phyloP scores from a whole-genome alignment of 1,140 invertebrate species.

The Trichonephila clavipes region DNA sequence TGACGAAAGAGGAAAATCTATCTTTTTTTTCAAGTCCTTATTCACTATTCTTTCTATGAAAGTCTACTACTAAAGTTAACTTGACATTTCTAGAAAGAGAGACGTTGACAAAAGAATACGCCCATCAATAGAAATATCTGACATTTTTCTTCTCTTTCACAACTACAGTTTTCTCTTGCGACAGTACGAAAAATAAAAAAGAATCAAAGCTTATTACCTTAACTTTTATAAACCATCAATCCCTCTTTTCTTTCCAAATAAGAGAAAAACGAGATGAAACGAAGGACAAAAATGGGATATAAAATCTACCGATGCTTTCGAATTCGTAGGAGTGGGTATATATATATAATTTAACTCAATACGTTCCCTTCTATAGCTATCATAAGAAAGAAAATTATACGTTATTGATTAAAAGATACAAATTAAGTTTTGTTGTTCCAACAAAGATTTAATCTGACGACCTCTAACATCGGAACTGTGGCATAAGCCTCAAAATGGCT shows the following conservation, averaged over 20 bases:
- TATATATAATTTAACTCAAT: neutral
- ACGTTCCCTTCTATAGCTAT: neutral
- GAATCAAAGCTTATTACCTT: slow-evolving; percentile 63
- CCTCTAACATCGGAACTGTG: neutral
- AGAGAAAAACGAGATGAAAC: slow-evolving; percentile 25
- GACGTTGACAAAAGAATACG: slow-evolving; percentile 51
- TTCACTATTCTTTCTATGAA: neutral
- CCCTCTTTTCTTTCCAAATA: slow-evolving; percentile 26
- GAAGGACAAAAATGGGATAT: slow-evolving; percentile 33
- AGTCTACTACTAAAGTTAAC: slow-evolving; percentile 36
- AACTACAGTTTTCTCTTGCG: slow-evolving; percentile 21
- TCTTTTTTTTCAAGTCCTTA: slow-evolving; percentile 2
- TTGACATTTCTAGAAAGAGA: slow-evolving; percentile 11
- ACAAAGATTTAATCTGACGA: slow-evolving; percentile 13
- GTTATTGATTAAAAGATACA: slow-evolving; percentile 52
- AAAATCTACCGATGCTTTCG: neutral
- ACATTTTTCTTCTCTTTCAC: slow-evolving; percentile 40
- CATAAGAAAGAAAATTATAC: slow-evolving; percentile 35
- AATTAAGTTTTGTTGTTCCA: slow-evolving; percentile 40
- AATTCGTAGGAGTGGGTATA: neutral
- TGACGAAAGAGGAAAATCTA: neutral
- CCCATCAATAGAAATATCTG: slow-evolving; percentile 39
- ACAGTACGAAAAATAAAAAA: neutral
- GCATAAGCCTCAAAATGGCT: slow-evolving; percentile 14
- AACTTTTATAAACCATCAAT: slow-evolving; percentile 62